Percentiles rank a stretch among this genome's conserved stretches.
Evolutionary conservation across 2,888 invertebrate genomes (phyloP).

Genomic region (Chrysolina americana): DNA sequence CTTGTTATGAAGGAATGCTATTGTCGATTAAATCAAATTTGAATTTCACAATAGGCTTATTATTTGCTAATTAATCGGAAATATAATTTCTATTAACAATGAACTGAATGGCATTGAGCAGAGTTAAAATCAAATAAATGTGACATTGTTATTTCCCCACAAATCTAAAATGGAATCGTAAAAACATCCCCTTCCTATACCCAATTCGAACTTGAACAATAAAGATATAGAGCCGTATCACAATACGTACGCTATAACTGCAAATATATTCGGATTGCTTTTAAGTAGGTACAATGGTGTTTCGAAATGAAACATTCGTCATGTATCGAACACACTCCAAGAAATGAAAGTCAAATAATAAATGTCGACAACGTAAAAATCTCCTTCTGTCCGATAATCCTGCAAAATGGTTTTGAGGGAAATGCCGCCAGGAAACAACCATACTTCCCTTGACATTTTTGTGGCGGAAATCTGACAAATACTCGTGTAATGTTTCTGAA

Average conservation of each 20-base stretch:
- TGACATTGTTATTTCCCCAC: not conserved
- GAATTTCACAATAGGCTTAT: conserved; percentile 17
- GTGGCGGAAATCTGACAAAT: too few relatives aligned
- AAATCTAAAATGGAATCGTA: not conserved
- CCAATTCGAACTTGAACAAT: not conserved
- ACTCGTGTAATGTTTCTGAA: too few relatives aligned
- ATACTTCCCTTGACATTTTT: too few relatives aligned
- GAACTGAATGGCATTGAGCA: not conserved
- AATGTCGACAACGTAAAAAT: too few relatives aligned
- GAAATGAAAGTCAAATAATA: too few relatives aligned
- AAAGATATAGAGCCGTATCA: not conserved
- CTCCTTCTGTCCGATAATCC: too few relatives aligned
- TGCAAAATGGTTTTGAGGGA: too few relatives aligned
- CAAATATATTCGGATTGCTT: not conserved
- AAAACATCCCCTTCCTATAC: not conserved
- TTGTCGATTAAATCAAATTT: conserved; percentile 2
- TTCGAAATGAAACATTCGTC: too few relatives aligned
- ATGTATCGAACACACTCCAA: too few relatives aligned
- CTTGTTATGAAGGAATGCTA: conserved; percentile 9
- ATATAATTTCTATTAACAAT: not conserved
- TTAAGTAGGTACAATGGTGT: too few relatives aligned
- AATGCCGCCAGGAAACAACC: too few relatives aligned
- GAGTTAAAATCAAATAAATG: not conserved
- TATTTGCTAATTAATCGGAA: conserved; percentile 9
- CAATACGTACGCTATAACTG: not conserved